Conservation (phyloP, 2,797 vertebrate genomes). For the Sciurus carolinensis region DNA sequence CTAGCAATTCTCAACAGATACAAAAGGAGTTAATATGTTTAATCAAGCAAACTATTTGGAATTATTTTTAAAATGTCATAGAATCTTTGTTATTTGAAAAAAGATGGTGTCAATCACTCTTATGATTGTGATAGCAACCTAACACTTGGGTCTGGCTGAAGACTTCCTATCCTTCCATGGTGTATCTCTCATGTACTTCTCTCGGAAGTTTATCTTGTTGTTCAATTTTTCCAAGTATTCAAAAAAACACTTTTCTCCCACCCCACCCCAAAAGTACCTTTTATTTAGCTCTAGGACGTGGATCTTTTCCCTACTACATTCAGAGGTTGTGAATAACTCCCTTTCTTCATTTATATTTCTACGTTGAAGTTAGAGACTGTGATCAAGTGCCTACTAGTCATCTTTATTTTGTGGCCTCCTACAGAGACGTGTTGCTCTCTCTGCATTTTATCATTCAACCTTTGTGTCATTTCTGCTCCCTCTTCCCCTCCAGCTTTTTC, state of each 20-base stretch:
- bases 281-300: slow-evolving; percentile 56
- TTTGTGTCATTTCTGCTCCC: slow-evolving; percentile 58
- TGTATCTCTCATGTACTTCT: background rate
- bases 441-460: slow-evolving; percentile 67
- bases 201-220: slow-evolving; percentile 51
- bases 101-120: background rate
- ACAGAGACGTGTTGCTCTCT: slow-evolving; percentile 56
- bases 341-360: slow-evolving; percentile 75
- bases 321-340: slow-evolving; percentile 71
- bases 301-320: background rate
- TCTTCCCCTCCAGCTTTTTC: slow-evolving; percentile 56
- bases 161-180: background rate
- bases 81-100: slow-evolving; percentile 20
- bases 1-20: slow-evolving; percentile 24
- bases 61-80: background rate
- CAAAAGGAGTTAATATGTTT: background rate
- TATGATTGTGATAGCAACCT: background rate
- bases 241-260: background rate
- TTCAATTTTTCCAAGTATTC: slow-evolving; percentile 65
- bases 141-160: background rate
- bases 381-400: slow-evolving; percentile 61
- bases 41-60: slow-evolving; percentile 42
- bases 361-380: slow-evolving; percentile 69
- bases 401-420: slow-evolving; percentile 57
- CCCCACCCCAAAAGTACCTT: slow-evolving; percentile 20